Evolutionary conservation across 2,797 vertebrate species (phyloP).

Genomic region (Fratercula arctica): DNA sequence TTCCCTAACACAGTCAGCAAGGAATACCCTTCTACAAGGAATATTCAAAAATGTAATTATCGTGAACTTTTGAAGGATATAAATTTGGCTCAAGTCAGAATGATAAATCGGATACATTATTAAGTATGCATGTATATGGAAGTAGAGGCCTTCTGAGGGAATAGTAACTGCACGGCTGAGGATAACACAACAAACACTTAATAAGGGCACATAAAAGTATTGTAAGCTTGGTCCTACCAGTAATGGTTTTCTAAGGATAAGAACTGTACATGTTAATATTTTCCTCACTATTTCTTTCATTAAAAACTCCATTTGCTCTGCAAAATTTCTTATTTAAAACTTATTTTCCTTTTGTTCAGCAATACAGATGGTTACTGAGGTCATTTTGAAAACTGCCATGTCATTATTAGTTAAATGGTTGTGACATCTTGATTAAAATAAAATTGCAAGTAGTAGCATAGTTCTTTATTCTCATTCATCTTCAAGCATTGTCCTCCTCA

Average conservation of each 20-base stretch:
- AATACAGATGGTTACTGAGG: background rate
- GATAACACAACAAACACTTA: background rate
- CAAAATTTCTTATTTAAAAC: background rate
- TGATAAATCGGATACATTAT: background rate
- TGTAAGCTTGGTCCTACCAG: background rate
- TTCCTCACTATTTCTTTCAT: background rate
- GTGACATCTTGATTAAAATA: background rate
- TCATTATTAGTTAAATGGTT: background rate
- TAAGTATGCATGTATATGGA: background rate
- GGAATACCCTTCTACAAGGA: background rate
- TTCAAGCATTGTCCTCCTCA: background rate
- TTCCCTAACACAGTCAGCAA: background rate
- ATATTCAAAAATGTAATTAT: background rate
- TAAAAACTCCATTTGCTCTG: background rate
- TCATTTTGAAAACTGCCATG: background rate
- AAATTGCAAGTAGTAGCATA: background rate
- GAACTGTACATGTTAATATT: background rate
- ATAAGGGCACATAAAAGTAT: background rate
- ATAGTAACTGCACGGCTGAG: background rate
- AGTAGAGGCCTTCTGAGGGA: background rate
- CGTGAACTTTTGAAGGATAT: background rate
- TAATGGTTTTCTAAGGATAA: background rate
- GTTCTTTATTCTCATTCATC: background rate
- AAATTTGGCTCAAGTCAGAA: background rate
- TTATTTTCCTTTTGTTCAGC: background rate